Conservation (phyloP, 1,140 invertebrate species). For the Drosophila sproati region DNA sequence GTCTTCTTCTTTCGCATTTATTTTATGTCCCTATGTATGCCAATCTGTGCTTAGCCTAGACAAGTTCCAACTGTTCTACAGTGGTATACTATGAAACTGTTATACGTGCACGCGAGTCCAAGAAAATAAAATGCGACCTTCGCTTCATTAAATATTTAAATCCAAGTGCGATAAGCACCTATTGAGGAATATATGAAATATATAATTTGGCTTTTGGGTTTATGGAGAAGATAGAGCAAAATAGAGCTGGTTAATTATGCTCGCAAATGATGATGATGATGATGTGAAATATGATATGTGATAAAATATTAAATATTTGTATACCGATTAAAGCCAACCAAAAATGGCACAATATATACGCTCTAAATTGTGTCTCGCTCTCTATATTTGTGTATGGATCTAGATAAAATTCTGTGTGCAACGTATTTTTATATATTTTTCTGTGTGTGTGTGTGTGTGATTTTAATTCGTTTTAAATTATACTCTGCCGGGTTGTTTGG, state of each 20-base stretch:
- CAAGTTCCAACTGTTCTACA: slow-evolving; percentile 15
- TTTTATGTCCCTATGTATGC: slow-evolving; percentile 50
- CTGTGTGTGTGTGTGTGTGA: slow-evolving; percentile 40
- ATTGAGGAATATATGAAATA: slow-evolving; percentile 15
- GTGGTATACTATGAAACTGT: slow-evolving; percentile 7
- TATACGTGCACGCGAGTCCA: not conserved
- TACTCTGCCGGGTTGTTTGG: slow-evolving; percentile 59
- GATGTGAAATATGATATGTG: too few species aligned
- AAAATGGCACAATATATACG: slow-evolving; percentile 51
- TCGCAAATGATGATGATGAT: slow-evolving; percentile 8
- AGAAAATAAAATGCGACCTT: slow-evolving; percentile 23
- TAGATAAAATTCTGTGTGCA: slow-evolving; percentile 26
- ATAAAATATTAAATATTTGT: slow-evolving; percentile 3
- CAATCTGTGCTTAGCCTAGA: slow-evolving; percentile 47
- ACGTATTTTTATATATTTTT: not conserved
- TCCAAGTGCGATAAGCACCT: slow-evolving; percentile 50
- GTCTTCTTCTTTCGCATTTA: slow-evolving; percentile 24
- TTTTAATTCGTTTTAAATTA: slow-evolving; percentile 81
- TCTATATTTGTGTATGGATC: slow-evolving; percentile 27
- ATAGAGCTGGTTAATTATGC: slow-evolving; percentile 20
- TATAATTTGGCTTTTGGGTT: not conserved
- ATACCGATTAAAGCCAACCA: slow-evolving; percentile 18
- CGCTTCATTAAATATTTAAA: slow-evolving; percentile 71
- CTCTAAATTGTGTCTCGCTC: slow-evolving; percentile 27
- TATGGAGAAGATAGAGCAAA: slow-evolving; percentile 10